Evolutionary conservation across 2,797 vertebrate species (phyloP).

Genomic region (Myotis myotis): DNA sequence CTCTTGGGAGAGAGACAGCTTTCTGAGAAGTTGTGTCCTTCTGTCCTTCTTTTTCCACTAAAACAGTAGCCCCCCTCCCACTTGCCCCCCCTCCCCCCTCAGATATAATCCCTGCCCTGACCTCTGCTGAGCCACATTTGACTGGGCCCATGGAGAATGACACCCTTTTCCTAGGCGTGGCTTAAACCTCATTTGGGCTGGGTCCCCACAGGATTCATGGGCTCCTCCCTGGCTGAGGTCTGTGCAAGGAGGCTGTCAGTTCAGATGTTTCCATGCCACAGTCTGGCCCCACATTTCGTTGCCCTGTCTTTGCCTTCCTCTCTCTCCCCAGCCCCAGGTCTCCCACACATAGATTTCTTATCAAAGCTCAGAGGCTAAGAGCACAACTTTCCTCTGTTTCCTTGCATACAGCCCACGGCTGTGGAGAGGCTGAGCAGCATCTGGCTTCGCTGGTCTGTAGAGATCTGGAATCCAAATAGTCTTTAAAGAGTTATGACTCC

Average conservation of each 20-base stretch:
- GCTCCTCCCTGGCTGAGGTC: neutral
- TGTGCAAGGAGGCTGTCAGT: neutral
- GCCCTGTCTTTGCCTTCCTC: neutral
- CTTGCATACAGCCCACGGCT: slow-evolving; percentile 50
- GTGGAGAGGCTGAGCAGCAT: slow-evolving; percentile 65
- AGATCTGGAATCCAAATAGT: slow-evolving; percentile 82
- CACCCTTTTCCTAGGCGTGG: neutral
- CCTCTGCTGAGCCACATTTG: neutral
- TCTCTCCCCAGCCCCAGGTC: neutral
- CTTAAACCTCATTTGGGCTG: neutral
- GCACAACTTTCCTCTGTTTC: slow-evolving; percentile 35
- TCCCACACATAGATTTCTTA: neutral
- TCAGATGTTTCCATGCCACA: neutral
- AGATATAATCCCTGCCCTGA: neutral
- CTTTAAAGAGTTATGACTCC: slow-evolving; percentile 79
- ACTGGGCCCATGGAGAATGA: neutral
- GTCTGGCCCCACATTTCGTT: neutral
- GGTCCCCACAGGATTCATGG: neutral
- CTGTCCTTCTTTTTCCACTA: neutral
- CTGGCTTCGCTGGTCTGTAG: slow-evolving; percentile 75
- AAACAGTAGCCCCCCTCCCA: neutral
- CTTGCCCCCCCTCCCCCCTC: fast-evolving
- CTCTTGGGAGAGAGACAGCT: neutral
- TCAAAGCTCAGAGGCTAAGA: neutral
- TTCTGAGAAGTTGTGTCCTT: neutral